Evolutionary conservation across 2,797 vertebrate genomes (phyloP).

Genomic region (Clamator glandarius): DNA sequence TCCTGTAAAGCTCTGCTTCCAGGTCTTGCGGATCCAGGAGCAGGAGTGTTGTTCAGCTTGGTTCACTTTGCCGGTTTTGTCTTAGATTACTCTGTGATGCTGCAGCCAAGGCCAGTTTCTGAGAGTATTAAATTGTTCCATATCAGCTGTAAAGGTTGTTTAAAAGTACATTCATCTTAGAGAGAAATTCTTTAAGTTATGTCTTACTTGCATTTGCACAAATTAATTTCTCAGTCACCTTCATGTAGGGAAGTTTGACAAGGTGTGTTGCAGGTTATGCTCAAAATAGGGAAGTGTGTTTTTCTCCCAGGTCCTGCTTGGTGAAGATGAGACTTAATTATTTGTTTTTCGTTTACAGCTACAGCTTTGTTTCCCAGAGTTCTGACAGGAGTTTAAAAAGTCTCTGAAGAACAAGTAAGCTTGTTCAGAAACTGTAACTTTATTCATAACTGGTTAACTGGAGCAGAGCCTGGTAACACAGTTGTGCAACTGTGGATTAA

Average conservation of each 20-base stretch:
- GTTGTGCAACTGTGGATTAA: constrained; percentile 55
- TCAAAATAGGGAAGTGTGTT: neutral
- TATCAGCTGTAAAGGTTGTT: neutral
- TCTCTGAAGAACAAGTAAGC: constrained; percentile 16
- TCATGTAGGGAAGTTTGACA: neutral
- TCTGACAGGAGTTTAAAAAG: neutral
- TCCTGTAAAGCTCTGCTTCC: neutral
- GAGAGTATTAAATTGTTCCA: neutral
- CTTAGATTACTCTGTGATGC: neutral
- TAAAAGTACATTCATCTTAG: neutral
- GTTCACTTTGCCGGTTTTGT: neutral
- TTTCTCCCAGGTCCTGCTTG: neutral
- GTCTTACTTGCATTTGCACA: neutral
- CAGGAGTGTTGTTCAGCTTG: neutral
- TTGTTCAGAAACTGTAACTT: constrained; percentile 26
- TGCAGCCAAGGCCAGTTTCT: neutral
- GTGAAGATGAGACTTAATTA: neutral
- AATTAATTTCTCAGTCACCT: neutral
- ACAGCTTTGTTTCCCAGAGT: neutral
- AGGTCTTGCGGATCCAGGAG: neutral
- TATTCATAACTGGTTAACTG: constrained; percentile 46
- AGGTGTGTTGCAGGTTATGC: neutral
- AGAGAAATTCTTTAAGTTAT: neutral
- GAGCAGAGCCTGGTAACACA: constrained; percentile 25
- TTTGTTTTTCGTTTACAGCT: neutral